Evolutionary conservation across 2,113 vertebrate genomes (phyloP).

Genomic region (Gadus chalcogrammus): DNA sequence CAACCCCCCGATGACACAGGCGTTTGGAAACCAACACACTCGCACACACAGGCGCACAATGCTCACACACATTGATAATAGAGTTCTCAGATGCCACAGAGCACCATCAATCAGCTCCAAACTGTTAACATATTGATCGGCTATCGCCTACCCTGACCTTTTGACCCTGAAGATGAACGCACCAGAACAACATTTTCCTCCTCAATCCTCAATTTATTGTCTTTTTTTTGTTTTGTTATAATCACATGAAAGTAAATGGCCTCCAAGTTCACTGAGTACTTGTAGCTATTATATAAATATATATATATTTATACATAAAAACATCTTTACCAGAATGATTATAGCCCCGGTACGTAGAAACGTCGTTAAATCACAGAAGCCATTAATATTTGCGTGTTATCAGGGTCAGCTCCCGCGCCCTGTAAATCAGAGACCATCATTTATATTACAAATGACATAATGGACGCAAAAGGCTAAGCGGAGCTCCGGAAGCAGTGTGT

Average conservation of each 20-base stretch:
- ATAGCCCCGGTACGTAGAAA: not conserved
- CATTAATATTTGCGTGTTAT: slow-evolving; percentile 6
- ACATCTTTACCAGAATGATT: too few relatives aligned
- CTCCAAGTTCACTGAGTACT: not conserved
- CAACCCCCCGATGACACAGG: too few relatives aligned
- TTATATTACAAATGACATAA: slow-evolving; percentile 11
- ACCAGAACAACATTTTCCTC: too few relatives aligned
- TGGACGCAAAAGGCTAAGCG: not conserved
- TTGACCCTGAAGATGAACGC: not conserved
- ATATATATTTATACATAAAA: too few relatives aligned
- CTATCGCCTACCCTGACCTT: not conserved
- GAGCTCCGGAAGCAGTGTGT: not conserved
- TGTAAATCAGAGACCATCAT: slow-evolving; percentile 8
- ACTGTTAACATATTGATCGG: not conserved
- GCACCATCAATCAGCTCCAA: not conserved
- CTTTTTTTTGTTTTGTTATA: not conserved
- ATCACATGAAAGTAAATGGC: not conserved
- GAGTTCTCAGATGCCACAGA: not conserved
- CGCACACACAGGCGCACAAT: too few relatives aligned
- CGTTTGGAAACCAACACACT: too few relatives aligned
- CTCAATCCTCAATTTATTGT: too few relatives aligned
- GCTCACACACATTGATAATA: not conserved
- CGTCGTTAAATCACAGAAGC: slow-evolving; percentile 8
- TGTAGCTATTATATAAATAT: too few relatives aligned
- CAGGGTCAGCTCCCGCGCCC: not conserved